phyloP scores from a whole-genome alignment of 2,113 vertebrate genomes.

The Willisornis vidua region DNA sequence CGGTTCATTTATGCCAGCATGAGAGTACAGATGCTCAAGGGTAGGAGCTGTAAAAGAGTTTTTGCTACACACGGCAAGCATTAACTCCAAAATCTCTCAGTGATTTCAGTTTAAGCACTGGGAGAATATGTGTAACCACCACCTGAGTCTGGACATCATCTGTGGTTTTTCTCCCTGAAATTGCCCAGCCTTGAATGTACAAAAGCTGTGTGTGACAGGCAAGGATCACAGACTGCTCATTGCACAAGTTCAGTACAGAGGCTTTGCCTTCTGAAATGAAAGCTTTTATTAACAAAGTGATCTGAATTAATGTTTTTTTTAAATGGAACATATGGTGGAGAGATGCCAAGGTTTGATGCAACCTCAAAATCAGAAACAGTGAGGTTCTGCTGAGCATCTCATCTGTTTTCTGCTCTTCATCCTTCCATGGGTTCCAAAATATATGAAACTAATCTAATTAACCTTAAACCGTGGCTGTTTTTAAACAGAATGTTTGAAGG shows the following conservation, averaged over 20 bases:
- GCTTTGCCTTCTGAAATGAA: background rate
- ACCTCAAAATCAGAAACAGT: background rate
- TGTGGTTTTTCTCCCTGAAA: background rate
- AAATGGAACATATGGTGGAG: background rate
- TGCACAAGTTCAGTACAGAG: background rate
- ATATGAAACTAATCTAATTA: background rate
- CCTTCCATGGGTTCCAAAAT: background rate
- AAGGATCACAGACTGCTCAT: background rate
- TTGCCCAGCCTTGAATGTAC: background rate
- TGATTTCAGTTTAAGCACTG: background rate
- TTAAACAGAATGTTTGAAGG: background rate
- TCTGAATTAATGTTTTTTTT: background rate
- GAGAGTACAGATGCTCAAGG: background rate
- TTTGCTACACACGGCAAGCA: background rate
- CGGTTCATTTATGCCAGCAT: background rate
- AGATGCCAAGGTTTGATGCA: background rate
- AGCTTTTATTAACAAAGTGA: background rate
- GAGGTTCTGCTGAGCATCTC: background rate
- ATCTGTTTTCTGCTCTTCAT: background rate
- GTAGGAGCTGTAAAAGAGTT: background rate
- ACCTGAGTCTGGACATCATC: background rate
- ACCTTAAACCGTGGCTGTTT: background rate
- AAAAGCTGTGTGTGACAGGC: background rate
- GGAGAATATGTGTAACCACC: background rate
- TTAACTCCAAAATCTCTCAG: background rate